A percentile compares a stretch with the other conserved stretches of the same genome.
Conservation (phyloP, 2,888 invertebrate genomes). For the Tortricodes alternella region DNA sequence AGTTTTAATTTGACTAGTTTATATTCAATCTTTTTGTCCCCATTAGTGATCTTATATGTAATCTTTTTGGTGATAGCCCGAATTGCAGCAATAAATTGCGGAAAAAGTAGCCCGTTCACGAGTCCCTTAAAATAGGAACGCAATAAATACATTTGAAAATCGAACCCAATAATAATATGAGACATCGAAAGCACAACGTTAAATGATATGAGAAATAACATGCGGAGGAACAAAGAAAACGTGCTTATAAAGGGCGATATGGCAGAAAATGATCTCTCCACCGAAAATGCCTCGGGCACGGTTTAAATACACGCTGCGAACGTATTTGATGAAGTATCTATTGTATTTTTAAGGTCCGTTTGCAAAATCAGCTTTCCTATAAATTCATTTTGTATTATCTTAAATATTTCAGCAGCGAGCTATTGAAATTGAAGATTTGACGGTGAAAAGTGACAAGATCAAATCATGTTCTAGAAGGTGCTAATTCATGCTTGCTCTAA, state of each 20-base stretch:
- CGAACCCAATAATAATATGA: not conserved
- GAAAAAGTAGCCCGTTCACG: too few relatives aligned
- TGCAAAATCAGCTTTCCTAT: not conserved
- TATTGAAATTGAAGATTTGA: too few relatives aligned
- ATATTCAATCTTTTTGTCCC: too few relatives aligned
- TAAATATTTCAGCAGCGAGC: not conserved
- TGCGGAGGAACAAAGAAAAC: conserved; percentile 25
- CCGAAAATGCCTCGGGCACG: conserved; percentile 8
- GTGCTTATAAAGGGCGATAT: conserved; percentile 18
- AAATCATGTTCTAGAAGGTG: too few relatives aligned
- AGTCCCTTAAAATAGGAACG: too few relatives aligned
- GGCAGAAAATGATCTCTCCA: conserved; percentile 16
- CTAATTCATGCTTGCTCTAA: too few relatives aligned
- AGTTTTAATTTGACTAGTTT: too few relatives aligned
- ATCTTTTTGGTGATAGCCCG: too few relatives aligned
- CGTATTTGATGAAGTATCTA: conserved; percentile 1
- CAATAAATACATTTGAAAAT: too few relatives aligned
- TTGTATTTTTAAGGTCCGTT: not conserved
- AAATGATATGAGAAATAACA: conserved; percentile 26
- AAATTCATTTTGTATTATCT: not conserved
- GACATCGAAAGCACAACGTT: conserved; percentile 1
- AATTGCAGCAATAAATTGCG: too few relatives aligned
- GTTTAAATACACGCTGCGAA: conserved; percentile 14
- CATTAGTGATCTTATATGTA: too few relatives aligned
- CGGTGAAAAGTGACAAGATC: too few relatives aligned